Conservation (phyloP, 1,140 invertebrate genomes). For the Helicoverpa zea region DNA sequence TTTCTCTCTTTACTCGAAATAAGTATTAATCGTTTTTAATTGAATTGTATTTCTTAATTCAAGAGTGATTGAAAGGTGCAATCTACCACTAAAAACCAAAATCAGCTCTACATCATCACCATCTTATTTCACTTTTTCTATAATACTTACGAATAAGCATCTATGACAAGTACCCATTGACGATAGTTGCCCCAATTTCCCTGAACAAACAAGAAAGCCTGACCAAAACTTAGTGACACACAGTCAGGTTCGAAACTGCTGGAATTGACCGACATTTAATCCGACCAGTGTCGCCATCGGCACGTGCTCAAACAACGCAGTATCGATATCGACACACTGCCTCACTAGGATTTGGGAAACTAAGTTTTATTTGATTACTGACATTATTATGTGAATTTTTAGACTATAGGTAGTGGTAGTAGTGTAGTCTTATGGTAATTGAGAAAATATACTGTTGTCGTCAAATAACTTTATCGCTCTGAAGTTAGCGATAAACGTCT, state of each 20-base stretch:
- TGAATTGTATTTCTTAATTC: too few relatives aligned
- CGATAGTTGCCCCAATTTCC: background rate
- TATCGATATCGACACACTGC: background rate
- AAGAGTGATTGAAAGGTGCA: too few relatives aligned
- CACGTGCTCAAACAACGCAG: slow-evolving; percentile 4
- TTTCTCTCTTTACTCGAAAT: too few relatives aligned
- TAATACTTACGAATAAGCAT: background rate
- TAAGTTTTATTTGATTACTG: too few relatives aligned
- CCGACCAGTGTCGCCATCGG: slow-evolving; percentile 3
- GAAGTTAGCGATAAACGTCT: too few relatives aligned
- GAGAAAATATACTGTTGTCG: too few relatives aligned
- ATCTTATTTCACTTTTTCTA: too few relatives aligned
- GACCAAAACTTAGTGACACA: background rate
- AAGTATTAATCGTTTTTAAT: too few relatives aligned
- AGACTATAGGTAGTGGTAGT: too few relatives aligned
- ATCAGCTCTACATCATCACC: background rate
- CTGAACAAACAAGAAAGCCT: background rate
- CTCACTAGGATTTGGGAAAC: background rate
- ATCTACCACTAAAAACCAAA: background rate
- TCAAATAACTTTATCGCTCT: too few relatives aligned
- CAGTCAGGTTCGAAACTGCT: background rate
- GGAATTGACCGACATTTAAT: slow-evolving; percentile 10
- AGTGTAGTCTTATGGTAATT: too few relatives aligned
- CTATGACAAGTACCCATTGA: background rate
- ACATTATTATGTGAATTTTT: too few relatives aligned